phyloP scores from a whole-genome alignment of 2,888 invertebrate species.

The Orthonevra nobilis region DNA sequence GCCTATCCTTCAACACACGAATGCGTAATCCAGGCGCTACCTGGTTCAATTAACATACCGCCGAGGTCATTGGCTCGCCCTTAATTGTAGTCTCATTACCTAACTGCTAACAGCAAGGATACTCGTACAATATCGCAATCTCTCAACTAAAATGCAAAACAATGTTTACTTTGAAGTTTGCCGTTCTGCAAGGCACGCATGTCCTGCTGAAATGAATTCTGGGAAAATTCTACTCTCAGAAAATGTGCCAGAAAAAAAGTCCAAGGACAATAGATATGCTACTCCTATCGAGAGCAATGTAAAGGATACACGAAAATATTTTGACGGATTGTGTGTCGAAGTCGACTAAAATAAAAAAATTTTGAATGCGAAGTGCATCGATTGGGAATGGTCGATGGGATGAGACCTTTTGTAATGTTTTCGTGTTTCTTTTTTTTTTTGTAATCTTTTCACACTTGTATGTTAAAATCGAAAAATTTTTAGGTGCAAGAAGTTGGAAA shows the following conservation, averaged over 20 bases:
- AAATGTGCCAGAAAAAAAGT: neutral
- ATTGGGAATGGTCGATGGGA: conserved; percentile 36
- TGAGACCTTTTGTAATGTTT: conserved; percentile 32
- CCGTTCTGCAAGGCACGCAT: conserved; percentile 35
- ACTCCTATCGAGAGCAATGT: conserved; percentile 41
- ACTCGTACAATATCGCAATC: too few relatives aligned
- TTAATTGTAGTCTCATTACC: conserved; percentile 55
- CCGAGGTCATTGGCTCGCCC: conserved; percentile 41
- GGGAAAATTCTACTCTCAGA: conserved; percentile 22
- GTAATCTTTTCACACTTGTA: conserved; percentile 63
- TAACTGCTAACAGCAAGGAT: conserved; percentile 42
- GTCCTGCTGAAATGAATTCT: conserved; percentile 27
- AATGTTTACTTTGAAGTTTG: conserved; percentile 39
- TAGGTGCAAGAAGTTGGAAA: neutral
- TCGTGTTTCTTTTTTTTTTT: conserved; percentile 11
- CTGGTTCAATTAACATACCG: conserved; percentile 10
- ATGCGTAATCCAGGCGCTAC: conserved; percentile 14
- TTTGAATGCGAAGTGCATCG: conserved; percentile 40
- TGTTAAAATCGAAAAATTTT: conserved; percentile 58
- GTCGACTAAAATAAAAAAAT: too few relatives aligned
- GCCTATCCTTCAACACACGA: too few relatives aligned
- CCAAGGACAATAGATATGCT: conserved; percentile 36
- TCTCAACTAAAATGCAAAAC: conserved; percentile 57
- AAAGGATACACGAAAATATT: conserved; percentile 48
- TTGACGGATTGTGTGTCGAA: conserved; percentile 35